Base-by-base conservation (phyloP, 1,140 invertebrate genomes). In the Calliopsis andreniformis region DNA sequence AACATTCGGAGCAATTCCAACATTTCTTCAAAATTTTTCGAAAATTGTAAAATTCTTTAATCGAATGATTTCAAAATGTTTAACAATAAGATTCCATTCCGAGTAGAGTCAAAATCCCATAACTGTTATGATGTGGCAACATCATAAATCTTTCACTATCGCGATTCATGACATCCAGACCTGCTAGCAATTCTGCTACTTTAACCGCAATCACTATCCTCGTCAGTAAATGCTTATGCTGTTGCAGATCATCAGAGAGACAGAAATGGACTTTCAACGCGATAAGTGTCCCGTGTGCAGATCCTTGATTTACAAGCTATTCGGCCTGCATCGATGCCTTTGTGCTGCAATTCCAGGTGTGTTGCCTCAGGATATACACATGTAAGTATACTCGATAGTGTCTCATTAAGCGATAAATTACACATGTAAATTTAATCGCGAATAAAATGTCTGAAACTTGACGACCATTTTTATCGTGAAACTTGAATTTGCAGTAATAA, bases 321-420 rank as follows among this genome's bases (percentile, higher is more conserved):
- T 62, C 45, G 43, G 28, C 18, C 56, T 39, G 18, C 32, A 35
- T 47, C 20, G 55, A 61, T 30, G 43, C 10, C 68, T 70, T 62
- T 61, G 42, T 71, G 23, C 56, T 14, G 18, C 25, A 49, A 14
- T 20, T 49, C 47, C 42, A 5, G 16, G 30, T 49, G 28, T 25
- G 47, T 35, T 43, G 23, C 7, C 28, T 5, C n/a, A 49, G 61
- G 68, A 25, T 45, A 56, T 61, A 62, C 58, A 43, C 68, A 18
- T 30, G 45, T 71, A 62, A 62, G 45, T 39, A 62, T 42, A 12
- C 32, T 39, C 58, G 43, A 49, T 51, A 62, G 49, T 47, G 43
- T 35, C 68, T 71, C 62, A 71, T 71, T 71, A 71, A 49, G 62
- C 68, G 68, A 71, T 61, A 39, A 71, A 71, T 71, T 71, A 71